Conservation (phyloP, 2,797 vertebrate genomes). For the Lepilemur septentrionalis region DNA sequence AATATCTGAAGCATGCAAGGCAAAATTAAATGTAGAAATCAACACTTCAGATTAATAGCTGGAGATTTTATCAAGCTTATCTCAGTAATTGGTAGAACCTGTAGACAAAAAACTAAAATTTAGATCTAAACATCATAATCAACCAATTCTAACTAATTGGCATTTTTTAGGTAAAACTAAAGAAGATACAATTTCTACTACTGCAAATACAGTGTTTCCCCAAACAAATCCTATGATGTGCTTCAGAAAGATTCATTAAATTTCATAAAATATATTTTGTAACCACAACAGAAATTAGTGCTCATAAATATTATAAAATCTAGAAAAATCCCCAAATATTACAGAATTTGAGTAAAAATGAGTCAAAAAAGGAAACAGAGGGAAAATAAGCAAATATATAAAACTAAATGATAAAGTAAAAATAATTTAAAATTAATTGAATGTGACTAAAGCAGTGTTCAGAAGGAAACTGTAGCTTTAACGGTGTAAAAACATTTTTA, state of each 20-base stretch:
- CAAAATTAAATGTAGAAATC: neutral
- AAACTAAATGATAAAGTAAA: neutral
- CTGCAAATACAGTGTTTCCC: neutral
- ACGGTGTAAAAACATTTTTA: neutral
- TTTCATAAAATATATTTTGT: neutral
- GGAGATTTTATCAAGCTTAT: neutral
- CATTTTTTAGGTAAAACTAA: neutral
- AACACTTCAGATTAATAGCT: neutral
- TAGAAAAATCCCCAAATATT: neutral
- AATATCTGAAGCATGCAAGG: neutral
- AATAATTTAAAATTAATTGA: neutral
- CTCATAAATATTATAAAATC: neutral
- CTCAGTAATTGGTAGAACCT: neutral
- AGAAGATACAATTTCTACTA: neutral
- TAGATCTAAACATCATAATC: neutral
- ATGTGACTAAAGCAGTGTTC: neutral
- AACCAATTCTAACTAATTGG: neutral
- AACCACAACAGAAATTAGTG: neutral
- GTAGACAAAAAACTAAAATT: neutral
- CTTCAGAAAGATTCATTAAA: neutral
- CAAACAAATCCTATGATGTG: neutral
- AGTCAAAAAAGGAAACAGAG: neutral
- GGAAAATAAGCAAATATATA: neutral
- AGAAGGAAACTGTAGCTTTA: neutral
- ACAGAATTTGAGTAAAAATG: neutral